phyloP scores from a whole-genome alignment of 2,113 vertebrate species.

The Zapus hudsonius region DNA sequence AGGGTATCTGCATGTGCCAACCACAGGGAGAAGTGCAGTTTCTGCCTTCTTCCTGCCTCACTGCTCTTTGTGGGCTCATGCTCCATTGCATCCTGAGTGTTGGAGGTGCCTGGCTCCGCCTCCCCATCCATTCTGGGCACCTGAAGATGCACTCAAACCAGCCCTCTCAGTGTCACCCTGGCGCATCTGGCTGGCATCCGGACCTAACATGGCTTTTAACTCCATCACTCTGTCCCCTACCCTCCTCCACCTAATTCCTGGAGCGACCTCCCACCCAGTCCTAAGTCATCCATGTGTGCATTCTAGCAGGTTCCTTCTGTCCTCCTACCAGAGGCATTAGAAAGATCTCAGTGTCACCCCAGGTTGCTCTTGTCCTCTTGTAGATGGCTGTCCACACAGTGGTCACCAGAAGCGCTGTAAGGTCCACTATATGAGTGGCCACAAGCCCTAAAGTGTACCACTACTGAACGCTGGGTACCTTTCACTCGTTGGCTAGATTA shows the following conservation, averaged over 20 bases:
- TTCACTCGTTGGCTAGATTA: too few species aligned
- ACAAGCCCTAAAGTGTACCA: too few species aligned
- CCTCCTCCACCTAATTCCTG: background rate
- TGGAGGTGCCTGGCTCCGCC: too few species aligned
- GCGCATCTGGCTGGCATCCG: fast-evolving
- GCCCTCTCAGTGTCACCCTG: background rate
- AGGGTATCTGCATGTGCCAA: too few species aligned
- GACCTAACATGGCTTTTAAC: background rate
- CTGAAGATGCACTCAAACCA: too few species aligned
- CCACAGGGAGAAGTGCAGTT: too few species aligned
- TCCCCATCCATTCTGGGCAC: too few species aligned
- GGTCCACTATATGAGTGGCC: background rate
- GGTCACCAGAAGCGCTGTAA: background rate
- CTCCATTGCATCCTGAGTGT: too few species aligned
- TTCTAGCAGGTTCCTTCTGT: too few species aligned
- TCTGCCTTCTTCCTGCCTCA: too few species aligned
- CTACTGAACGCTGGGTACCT: too few species aligned
- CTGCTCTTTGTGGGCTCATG: too few species aligned
- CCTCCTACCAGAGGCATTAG: background rate
- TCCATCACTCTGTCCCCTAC: fast-evolving
- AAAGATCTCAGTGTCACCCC: background rate
- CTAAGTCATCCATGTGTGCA: background rate
- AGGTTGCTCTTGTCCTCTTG: background rate
- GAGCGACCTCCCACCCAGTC: background rate
- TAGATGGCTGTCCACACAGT: background rate